These are phyloP conservation scores for Thymelicus acteon DNA, from an alignment of 2,888 invertebrate genomes.

Conservation along the genomic window DNA sequence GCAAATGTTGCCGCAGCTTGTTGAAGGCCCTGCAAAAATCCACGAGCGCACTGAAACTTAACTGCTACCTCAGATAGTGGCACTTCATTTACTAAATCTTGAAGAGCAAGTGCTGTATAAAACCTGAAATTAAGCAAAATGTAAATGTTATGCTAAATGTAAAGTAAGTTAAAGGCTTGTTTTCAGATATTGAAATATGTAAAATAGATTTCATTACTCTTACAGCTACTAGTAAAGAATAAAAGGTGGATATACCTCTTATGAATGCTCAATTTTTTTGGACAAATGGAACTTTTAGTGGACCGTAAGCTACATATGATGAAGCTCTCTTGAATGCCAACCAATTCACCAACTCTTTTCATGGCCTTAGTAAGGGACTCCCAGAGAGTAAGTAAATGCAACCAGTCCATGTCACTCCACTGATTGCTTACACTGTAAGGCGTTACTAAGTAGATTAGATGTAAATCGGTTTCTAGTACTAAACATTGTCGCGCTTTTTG, in stretches of 20 bases:
- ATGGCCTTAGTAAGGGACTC: conserved; percentile 91
- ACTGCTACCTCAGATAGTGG: conserved; percentile 91
- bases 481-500: conserved; percentile 95
- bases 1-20: conserved; percentile 98
- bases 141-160: background rate
- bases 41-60: conserved; percentile 94
- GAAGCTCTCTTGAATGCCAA: conserved; percentile 95
- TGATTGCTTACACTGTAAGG: conserved; percentile 95
- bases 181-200: too few relatives aligned
- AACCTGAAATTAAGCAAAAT: conserved; percentile 83
- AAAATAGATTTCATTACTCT: too few relatives aligned
- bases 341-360: conserved; percentile 93
- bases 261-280: conserved; percentile 85
- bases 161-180: background rate
- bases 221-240: too few relatives aligned
- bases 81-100: conserved; percentile 96
- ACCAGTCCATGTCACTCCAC: conserved; percentile 92
- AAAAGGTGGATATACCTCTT: conserved; percentile 76
- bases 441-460: conserved; percentile 97
- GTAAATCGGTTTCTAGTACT: conserved; percentile 97
- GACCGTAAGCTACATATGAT: conserved; percentile 91
- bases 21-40: conserved; percentile 96
- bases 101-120: conserved; percentile 95
- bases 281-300: conserved; percentile 82
- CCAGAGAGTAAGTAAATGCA: conserved; percentile 92